These are phyloP conservation scores for Nephotettix cincticeps DNA, from an alignment of 1,140 invertebrate genomes.

Conservation along the genomic window DNA sequence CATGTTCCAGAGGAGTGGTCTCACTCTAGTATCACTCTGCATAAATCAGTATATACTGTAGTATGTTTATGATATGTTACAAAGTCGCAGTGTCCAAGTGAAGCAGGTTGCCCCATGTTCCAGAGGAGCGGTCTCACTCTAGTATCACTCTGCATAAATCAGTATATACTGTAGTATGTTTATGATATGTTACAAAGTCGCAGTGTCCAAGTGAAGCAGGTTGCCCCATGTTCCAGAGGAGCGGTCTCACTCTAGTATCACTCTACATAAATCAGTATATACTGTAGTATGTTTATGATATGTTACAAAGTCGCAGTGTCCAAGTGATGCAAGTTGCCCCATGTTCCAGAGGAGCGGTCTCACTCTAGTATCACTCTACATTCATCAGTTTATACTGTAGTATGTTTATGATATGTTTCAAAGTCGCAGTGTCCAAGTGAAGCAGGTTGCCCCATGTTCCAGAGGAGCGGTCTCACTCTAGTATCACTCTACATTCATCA, in stretches of 20 bases:
- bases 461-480: slow-evolving; percentile 42
- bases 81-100: slow-evolving; percentile 18
- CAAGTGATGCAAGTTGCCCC: slow-evolving; percentile 19
- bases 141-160: too few species aligned
- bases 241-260: too few species aligned
- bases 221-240: slow-evolving; percentile 45
- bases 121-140: slow-evolving; percentile 43
- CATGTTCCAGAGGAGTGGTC: slow-evolving; percentile 44
- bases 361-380: too few species aligned
- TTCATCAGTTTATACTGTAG: too few species aligned
- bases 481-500: too few species aligned
- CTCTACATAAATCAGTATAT: too few species aligned
- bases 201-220: slow-evolving; percentile 19
- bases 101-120: slow-evolving; percentile 31
- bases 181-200: too few species aligned
- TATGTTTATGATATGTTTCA: too few species aligned
- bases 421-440: slow-evolving; percentile 17
- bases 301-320: slow-evolving; percentile 21
- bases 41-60: slow-evolving; percentile 22
- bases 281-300: too few species aligned
- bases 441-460: slow-evolving; percentile 33
- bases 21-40: slow-evolving; percentile 20
- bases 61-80: too few species aligned
- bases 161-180: too few species aligned
- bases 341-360: slow-evolving; percentile 48